These are phyloP conservation scores for Zaprionus kolodkinae DNA, from an alignment of 1,140 invertebrate species.

Conservation along the genomic window DNA sequence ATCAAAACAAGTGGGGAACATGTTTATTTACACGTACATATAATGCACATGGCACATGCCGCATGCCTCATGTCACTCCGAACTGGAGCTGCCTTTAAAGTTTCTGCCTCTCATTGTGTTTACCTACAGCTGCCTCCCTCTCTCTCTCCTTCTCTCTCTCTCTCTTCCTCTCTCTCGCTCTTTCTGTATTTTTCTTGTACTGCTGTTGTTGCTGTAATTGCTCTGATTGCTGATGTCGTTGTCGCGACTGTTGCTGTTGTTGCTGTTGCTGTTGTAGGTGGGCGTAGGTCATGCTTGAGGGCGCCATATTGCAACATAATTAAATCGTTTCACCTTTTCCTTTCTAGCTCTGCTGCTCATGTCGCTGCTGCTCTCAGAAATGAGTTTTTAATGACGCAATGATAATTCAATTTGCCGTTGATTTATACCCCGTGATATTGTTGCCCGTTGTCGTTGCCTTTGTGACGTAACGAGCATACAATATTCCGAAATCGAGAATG, in stretches of 20 bases:
- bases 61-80: too few relatives aligned
- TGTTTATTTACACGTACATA: conserved; percentile 46
- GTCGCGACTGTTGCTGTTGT: conserved; percentile 39
- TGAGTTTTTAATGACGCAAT: conserved; percentile 82
- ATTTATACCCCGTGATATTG: conserved; percentile 71
- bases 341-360: conserved; percentile 20
- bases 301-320: conserved; percentile 79
- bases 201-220: conserved; percentile 35
- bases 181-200: not conserved
- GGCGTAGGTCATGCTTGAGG: conserved; percentile 77
- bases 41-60: conserved; percentile 22
- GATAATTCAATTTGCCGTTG: conserved; percentile 81
- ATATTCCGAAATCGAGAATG: conserved; percentile 78
- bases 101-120: conserved; percentile 23
- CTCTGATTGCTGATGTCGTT: conserved; percentile 50
- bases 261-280: conserved; percentile 30
- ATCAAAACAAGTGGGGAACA: conserved; percentile 15
- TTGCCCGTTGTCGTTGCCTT: conserved; percentile 54
- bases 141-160: not conserved
- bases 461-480: conserved; percentile 68
- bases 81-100: conserved; percentile 21
- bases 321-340: conserved; percentile 79
- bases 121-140: conserved; percentile 12
- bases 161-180: not conserved
- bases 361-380: conserved; percentile 46